Base-by-base conservation (phyloP, 30 jellyfish, hydroid and myxozoan species). In the Chironex yamaguchii region DNA sequence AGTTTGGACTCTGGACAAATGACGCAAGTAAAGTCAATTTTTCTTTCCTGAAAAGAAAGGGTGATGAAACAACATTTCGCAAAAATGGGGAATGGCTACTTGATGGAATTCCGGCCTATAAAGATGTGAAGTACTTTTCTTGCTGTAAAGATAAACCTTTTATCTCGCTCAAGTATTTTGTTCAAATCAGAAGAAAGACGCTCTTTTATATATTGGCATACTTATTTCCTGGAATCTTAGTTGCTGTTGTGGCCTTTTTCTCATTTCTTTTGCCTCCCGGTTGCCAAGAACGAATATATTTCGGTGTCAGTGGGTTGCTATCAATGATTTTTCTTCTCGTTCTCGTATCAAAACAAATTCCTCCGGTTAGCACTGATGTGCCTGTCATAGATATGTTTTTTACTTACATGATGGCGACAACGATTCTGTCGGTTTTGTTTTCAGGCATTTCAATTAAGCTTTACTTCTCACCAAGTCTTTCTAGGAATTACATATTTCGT, bases 81-180 rank as follows among this genome's bases (percentile, higher is more conserved):
- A 70, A 22, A 21, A 84, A 84, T 29, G 94, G 94, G 2, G 71
- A 66, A 9, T 84, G 71, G 52, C 30, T 32, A 51, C 65, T 84
- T 78, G 24, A 53, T 34, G 84, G 88, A 1, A 84, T 84, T 82
- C 88, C 94, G 12, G 94, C 82, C 52, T 9, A 23, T 3, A 20
- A 51, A 27, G 62, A 32, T 23, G 63, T 52, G 4, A 6, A 3
- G 0, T 84, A 69, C 36, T 84, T 33, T 52, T 21, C 73, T 11
- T 84, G 94, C 64, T 84, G 94, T 49, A 84, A 84, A n/a, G 82
- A 79, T n/a, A 85, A 66, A 52, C 87, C 88, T 0, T 84, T 1
- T 79, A 58, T 17, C 11, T 33, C 81, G 13, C 22, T 84, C 50
- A 33, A 12, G 30, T 84, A 84, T 50, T 49, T 52, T 52, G 36